Evolutionary conservation across 2,797 vertebrate species (phyloP), one percentile per base, ranked within the genome.

Genomic region (Micrastur ruficollis): DNA sequence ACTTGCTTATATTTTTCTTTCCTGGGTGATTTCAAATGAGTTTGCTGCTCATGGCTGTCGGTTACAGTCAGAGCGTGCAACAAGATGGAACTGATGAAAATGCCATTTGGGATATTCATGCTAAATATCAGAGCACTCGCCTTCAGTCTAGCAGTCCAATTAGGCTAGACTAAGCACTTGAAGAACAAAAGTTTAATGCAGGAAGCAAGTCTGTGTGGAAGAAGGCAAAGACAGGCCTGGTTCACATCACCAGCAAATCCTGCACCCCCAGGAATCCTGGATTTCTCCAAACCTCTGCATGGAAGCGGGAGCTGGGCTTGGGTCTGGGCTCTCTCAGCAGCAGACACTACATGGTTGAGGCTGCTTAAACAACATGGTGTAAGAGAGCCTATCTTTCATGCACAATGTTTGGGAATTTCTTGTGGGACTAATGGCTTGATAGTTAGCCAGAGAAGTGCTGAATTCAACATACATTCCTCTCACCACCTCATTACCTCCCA

Each of bases 401-500:
- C 44, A 52, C 0, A 0, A 25, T n/a, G 34, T 34, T 70, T 14
- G 75, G 72, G 89, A 78, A 83, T 83, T 83, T 89, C 81, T 83
- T 31, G 65, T 23, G 65, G 86, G 81, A 81, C 90, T 89, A 65
- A 92, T 31, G 53, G 75, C 66, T 72, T 61, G 89, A 44, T 21
- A 11, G 21, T 29, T 34, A 40, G 75, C 84, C 93, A 96, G 84
- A 46, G 50, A 94, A 93, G 75, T 52, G 59, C 79, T 86, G 93
- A 56, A 58, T n/a, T 59, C 65, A 65, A 88, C 84, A 31, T 36
- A 4, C 65, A 83, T 94, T 91, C 84, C 89, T 92, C 93, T 94
- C 86, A 40, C 76, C 91, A 92, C 94, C 79, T 97, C 93, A 90
- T 93, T 93, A 94, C 68, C 8, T 49, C 71, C 72, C 76, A 34